These are phyloP conservation scores for Orientallactaga bullata DNA, from an alignment of 2,113 vertebrate species.

Conservation along the genomic window DNA sequence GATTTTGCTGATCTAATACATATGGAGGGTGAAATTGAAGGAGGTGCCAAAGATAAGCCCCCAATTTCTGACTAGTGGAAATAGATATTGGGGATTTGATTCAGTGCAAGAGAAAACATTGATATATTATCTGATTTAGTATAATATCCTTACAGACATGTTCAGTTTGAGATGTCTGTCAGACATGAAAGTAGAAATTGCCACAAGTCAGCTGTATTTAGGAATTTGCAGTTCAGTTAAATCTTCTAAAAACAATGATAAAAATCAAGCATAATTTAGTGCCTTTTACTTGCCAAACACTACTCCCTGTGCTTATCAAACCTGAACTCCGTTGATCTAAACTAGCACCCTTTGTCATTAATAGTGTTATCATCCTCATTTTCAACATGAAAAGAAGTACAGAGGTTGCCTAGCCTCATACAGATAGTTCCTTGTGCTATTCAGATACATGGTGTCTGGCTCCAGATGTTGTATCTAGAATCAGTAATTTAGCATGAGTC, in stretches of 20 bases:
- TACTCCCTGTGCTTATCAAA: neutral
- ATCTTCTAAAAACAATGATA: slow-evolving; percentile 30
- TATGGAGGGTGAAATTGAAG: neutral
- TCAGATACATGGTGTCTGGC: neutral
- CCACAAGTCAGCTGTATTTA: slow-evolving; percentile 5
- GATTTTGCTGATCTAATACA: neutral
- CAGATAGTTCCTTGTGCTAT: neutral
- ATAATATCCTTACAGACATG: neutral
- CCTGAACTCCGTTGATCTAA: neutral
- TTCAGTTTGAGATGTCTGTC: slow-evolving; percentile 22
- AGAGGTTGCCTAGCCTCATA: neutral
- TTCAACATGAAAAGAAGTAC: neutral
- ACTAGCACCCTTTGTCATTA: neutral
- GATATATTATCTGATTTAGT: neutral
- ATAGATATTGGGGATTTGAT: neutral
- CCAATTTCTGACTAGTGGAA: slow-evolving; percentile 45
- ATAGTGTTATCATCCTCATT: neutral
- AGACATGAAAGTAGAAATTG: slow-evolving; percentile 11
- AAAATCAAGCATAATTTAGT: slow-evolving; percentile 34
- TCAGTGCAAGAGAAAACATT: neutral
- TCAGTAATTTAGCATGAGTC: neutral
- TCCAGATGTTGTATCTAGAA: neutral
- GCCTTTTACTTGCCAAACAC: slow-evolving; percentile 17
- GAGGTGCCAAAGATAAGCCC: slow-evolving; percentile 5
- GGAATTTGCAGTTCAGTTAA: slow-evolving; percentile 38